A percentile compares a stretch with the other conserved stretches of the same genome.
These are phyloP conservation scores for Scaeva pyrastri DNA, from an alignment of 2,888 invertebrate species.

Conservation along the genomic window DNA sequence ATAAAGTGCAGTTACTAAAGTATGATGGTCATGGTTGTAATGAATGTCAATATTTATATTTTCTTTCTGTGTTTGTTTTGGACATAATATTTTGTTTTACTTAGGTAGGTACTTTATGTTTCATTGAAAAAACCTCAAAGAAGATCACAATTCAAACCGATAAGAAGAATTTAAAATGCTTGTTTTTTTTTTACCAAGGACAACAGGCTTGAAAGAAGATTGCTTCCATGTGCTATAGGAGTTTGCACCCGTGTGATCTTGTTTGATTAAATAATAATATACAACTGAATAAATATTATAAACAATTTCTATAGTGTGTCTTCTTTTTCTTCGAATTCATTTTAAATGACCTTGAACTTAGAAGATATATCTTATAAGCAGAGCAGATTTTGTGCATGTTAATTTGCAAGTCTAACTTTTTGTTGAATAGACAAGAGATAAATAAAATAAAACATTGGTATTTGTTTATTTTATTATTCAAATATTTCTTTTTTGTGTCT, in stretches of 20 bases:
- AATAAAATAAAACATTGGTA: not conserved
- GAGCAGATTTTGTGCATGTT: not conserved
- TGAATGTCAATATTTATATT: not conserved
- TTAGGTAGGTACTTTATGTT: not conserved
- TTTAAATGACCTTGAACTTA: conserved; percentile 13
- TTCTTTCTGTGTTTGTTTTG: not conserved
- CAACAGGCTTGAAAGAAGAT: not conserved
- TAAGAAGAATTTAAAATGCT: no score
- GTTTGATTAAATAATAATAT: not conserved
- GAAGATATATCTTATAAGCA: not conserved
- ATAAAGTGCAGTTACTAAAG: not conserved
- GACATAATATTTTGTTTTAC: not conserved
- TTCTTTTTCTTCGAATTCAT: not conserved
- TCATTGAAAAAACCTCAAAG: not conserved
- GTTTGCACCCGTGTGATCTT: not conserved
- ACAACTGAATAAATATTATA: not conserved
- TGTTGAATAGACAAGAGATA: not conserved
- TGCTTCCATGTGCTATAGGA: not conserved
- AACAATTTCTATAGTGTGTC: not conserved
- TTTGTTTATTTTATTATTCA: conserved; percentile 52
- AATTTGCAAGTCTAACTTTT: not conserved
- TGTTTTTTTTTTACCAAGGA: not conserved
- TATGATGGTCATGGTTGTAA: not conserved
- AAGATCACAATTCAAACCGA: not conserved
- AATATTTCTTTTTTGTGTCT: conserved; percentile 31